phyloP scores from a whole-genome alignment of 2,797 vertebrate species.

The Poeciliopsis presidionis region DNA sequence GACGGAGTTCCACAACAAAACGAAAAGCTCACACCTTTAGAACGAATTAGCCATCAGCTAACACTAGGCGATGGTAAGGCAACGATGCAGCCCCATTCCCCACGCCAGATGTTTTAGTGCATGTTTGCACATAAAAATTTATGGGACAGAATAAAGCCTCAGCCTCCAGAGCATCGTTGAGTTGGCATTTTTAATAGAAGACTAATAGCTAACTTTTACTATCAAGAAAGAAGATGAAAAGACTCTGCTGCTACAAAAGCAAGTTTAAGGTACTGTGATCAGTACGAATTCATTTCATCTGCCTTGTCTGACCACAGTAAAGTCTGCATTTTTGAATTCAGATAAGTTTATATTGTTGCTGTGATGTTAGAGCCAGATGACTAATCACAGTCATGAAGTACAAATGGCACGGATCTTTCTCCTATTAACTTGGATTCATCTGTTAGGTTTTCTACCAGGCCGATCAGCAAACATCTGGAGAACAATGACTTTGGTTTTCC shows the following conservation, averaged over 20 bases:
- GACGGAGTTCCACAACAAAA: neutral
- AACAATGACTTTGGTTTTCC: no score
- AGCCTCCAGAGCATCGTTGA: conserved; percentile 2
- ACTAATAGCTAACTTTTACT: neutral
- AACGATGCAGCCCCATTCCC: neutral
- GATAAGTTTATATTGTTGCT: neutral
- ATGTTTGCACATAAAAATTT: conserved; percentile 3
- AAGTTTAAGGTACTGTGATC: neutral
- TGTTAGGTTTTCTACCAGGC: no score
- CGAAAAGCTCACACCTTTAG: neutral
- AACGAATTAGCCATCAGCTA: neutral
- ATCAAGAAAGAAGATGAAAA: conserved; percentile 12
- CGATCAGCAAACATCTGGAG: no score
- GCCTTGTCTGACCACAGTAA: neutral
- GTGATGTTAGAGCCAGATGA: neutral
- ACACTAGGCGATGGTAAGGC: neutral
- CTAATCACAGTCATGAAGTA: neutral
- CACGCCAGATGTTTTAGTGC: neutral
- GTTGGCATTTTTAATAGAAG: neutral
- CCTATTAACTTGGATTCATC: no score
- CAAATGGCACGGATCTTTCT: neutral
- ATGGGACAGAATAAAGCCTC: neutral
- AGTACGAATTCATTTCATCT: neutral
- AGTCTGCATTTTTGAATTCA: neutral
- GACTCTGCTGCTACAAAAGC: neutral